These are phyloP conservation scores for Emmelina monodactyla DNA, from an alignment of 2,888 invertebrate species.

Conservation along the genomic window DNA sequence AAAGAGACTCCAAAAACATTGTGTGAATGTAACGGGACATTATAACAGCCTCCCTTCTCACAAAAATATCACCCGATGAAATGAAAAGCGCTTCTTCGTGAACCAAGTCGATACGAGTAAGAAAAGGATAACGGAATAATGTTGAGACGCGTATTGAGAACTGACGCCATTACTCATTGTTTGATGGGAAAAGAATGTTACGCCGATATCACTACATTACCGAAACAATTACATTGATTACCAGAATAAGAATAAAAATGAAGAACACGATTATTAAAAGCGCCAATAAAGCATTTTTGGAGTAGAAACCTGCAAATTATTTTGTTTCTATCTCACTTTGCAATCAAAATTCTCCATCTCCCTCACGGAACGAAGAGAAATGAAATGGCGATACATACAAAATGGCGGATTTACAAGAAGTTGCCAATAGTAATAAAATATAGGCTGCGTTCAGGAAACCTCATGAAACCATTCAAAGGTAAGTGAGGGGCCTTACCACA, in stretches of 20 bases:
- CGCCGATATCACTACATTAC: slow-evolving; percentile 21
- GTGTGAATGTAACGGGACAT: slow-evolving; percentile 63
- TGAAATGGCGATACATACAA: slow-evolving; percentile 65
- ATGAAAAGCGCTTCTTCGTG: slow-evolving; percentile 56
- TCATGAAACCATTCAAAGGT: too few relatives aligned
- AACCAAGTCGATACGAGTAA: slow-evolving; percentile 62
- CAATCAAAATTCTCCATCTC: slow-evolving; percentile 47
- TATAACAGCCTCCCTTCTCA: slow-evolving; percentile 59
- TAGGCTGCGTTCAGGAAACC: too few relatives aligned
- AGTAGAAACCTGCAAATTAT: slow-evolving; percentile 25
- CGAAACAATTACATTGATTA: not conserved
- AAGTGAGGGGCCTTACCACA: too few relatives aligned
- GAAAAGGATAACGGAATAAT: slow-evolving; percentile 66
- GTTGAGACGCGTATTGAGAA: slow-evolving; percentile 50
- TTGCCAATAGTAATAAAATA: too few relatives aligned
- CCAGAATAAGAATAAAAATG: not conserved
- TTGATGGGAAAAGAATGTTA: slow-evolving; percentile 24
- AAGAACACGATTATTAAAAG: slow-evolving; percentile 3
- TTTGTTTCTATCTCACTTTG: slow-evolving; percentile 66
- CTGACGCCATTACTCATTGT: slow-evolving; percentile 49
- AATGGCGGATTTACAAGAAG: too few relatives aligned
- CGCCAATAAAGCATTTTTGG: not conserved
- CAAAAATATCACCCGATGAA: slow-evolving; percentile 60
- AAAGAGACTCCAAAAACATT: slow-evolving; percentile 53
- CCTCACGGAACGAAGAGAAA: slow-evolving; percentile 30